A percentile compares a stretch with the other conserved stretches of the same genome.
phyloP scores from a whole-genome alignment of 2,888 invertebrate species.

The Eustalomyia histrio region DNA sequence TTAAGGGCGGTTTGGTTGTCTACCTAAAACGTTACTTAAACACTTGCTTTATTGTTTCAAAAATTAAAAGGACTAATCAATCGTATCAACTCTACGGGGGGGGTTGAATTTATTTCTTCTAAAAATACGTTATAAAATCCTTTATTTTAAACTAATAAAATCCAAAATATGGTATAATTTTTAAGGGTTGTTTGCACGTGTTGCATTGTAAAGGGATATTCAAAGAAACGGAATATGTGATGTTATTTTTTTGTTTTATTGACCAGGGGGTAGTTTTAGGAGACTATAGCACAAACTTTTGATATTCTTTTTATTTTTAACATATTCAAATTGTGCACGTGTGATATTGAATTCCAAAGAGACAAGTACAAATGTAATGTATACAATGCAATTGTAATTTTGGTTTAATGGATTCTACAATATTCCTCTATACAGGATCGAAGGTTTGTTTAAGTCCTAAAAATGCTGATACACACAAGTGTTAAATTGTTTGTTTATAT shows the following conservation, averaged over 20 bases:
- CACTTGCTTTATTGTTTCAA: slow-evolving; percentile 45
- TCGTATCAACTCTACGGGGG: slow-evolving; percentile 21
- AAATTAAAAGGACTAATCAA: slow-evolving; percentile 22
- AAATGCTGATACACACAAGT: slow-evolving; percentile 47
- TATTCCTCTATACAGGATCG: background rate
- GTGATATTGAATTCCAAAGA: slow-evolving; percentile 26
- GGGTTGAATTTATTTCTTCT: slow-evolving; percentile 30
- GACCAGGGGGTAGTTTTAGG: slow-evolving; percentile 59
- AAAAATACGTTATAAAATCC: slow-evolving; percentile 40
- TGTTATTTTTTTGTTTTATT: slow-evolving; percentile 16
- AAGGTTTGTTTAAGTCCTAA: background rate
- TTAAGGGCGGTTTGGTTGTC: slow-evolving; percentile 23
- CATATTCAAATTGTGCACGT: slow-evolving; percentile 45
- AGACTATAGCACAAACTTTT: background rate
- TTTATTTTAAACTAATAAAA: slow-evolving; percentile 19
- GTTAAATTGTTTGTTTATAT: slow-evolving; percentile 61
- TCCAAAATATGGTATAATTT: background rate
- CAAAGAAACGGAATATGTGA: background rate
- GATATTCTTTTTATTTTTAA: slow-evolving; percentile 31
- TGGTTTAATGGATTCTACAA: slow-evolving; percentile 8
- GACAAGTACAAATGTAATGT: slow-evolving; percentile 37
- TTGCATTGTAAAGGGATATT: slow-evolving; percentile 48
- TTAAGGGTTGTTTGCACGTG: slow-evolving; percentile 64
- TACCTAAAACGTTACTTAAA: slow-evolving; percentile 13
- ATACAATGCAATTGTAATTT: slow-evolving; percentile 10